Conservation (phyloP, 2,797 vertebrate species). For the Emys orbicularis region DNA sequence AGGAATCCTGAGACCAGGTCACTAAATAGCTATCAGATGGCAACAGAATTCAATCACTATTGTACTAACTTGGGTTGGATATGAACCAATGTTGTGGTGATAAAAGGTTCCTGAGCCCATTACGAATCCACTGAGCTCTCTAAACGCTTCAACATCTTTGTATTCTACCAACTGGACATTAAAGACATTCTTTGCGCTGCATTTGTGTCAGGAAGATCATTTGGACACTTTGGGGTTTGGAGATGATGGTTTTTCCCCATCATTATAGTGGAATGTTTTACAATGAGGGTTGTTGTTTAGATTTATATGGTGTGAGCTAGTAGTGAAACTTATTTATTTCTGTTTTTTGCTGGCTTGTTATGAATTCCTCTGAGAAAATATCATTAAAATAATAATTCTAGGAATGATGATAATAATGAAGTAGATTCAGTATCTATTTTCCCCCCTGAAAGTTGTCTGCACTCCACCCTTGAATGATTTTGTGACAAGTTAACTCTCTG, state of each 20-base stretch:
- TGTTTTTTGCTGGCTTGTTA: conserved; percentile 19
- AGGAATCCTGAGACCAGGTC: not conserved
- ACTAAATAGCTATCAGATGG: not conserved
- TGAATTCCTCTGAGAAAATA: conserved; percentile 31
- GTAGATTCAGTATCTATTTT: conserved; percentile 13
- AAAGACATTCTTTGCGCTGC: conserved; percentile 11
- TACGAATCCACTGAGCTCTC: not conserved
- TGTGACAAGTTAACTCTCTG: conserved; percentile 45
- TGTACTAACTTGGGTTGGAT: not conserved
- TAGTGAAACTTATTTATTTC: conserved; percentile 29
- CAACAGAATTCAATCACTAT: not conserved
- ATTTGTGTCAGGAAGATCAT: conserved; percentile 18
- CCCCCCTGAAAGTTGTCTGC: conserved; percentile 22
- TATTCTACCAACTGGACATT: conserved; percentile 30
- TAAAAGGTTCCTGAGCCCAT: not conserved
- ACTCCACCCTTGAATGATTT: conserved; percentile 46
- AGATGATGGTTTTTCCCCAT: conserved; percentile 32
- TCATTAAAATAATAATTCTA: conserved; percentile 3
- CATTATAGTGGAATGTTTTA: not conserved
- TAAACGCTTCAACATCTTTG: conserved; percentile 31
- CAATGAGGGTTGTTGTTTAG: conserved; percentile 28
- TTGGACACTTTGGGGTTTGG: conserved; percentile 31
- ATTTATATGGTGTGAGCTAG: conserved; percentile 21
- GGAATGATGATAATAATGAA: conserved; percentile 4
- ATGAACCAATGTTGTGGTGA: not conserved